Evolutionary conservation across 2,113 vertebrate species (phyloP).

Genomic region (Anas platyrhynchos): DNA sequence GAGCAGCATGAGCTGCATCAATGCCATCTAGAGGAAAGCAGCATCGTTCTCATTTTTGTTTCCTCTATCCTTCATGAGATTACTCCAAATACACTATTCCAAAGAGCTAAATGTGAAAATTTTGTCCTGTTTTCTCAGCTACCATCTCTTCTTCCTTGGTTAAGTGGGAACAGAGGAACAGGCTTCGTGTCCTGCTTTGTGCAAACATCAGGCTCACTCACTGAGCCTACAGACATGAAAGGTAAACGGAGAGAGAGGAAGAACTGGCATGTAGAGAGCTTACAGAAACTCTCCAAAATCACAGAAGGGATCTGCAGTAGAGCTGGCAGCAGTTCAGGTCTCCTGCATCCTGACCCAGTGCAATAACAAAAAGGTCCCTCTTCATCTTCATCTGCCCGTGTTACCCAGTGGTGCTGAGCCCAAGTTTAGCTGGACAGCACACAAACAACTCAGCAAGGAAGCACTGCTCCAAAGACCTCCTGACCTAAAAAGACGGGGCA

Average conservation of each 20-base stretch:
- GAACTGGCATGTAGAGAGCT: neutral
- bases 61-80: neutral
- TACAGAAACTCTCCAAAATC: neutral
- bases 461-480: neutral
- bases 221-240: neutral
- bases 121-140: neutral
- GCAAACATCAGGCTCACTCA: neutral
- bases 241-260: neutral
- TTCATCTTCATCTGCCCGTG: neutral
- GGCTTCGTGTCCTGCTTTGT: neutral
- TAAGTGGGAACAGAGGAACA: neutral
- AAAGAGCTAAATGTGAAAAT: neutral
- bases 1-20: neutral
- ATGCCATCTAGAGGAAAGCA: neutral
- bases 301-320: neutral
- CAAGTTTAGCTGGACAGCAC: neutral
- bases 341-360: neutral
- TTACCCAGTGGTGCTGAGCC: neutral
- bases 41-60: neutral
- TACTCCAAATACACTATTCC: neutral
- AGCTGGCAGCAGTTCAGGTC: neutral
- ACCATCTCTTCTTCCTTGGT: neutral
- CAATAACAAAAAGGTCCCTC: neutral
- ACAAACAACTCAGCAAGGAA: accelerated
- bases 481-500: neutral